Conservation (phyloP, 35 echinoderm and acorn worm species). For the Acanthaster planci region DNA sequence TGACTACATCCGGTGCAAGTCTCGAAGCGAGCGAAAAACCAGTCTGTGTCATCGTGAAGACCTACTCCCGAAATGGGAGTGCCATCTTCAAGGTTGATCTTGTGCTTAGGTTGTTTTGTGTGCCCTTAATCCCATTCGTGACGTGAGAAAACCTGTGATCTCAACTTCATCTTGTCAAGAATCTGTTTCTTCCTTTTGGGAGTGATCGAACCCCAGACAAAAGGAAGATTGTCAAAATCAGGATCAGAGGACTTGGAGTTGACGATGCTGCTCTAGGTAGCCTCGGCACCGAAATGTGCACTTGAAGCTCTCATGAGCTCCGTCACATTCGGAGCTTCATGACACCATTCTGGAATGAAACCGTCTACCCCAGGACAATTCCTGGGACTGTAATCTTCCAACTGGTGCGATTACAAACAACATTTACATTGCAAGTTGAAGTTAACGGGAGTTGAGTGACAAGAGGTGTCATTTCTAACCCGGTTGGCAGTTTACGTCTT, state of each 20-base stretch:
- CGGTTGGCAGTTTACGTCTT: conserved; percentile 10
- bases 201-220: too few relatives aligned
- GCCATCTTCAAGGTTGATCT: conserved; percentile 42
- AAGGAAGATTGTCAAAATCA: too few relatives aligned
- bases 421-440: conserved; percentile 26
- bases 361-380: conserved; percentile 40
- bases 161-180: not conserved
- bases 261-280: not conserved
- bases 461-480: conserved; percentile 38
- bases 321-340: not conserved
- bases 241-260: not conserved
- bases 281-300: not conserved
- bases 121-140: conserved; percentile 44
- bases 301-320: not conserved
- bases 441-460: conserved; percentile 31
- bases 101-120: conserved; percentile 24
- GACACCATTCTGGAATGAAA: conserved; percentile 41
- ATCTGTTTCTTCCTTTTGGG: conserved; percentile 35
- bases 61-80: conserved; percentile 30
- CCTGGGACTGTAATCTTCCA: conserved; percentile 25
- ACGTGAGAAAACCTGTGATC: conserved; percentile 36
- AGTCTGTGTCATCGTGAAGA: too few relatives aligned
- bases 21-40: too few relatives aligned
- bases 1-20: too few relatives aligned
- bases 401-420: conserved; percentile 7